Conservation (phyloP, 2,888 invertebrate species). For the Nudaria mundana region DNA sequence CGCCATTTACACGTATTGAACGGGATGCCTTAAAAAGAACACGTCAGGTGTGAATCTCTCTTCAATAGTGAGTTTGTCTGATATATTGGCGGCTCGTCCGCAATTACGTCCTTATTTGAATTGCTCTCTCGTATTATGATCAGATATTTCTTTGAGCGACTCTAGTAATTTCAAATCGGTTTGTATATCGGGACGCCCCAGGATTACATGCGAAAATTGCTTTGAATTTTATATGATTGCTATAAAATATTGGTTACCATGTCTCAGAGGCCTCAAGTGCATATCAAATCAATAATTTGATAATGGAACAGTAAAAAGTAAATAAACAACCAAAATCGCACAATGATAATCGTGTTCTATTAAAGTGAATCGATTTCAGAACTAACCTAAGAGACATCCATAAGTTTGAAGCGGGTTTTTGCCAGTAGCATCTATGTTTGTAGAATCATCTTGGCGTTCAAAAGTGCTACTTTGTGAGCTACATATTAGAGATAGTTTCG, state of each 20-base stretch:
- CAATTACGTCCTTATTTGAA: slow-evolving; percentile 65
- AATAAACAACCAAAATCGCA: no score
- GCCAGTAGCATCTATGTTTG: no score
- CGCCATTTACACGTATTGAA: slow-evolving; percentile 56
- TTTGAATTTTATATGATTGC: slow-evolving; percentile 41
- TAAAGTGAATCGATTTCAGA: no score
- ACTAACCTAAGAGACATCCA: no score
- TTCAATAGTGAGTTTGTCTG: slow-evolving; percentile 55
- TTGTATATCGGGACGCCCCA: slow-evolving; percentile 39
- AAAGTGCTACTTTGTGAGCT: no score
- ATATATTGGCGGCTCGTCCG: slow-evolving; percentile 50
- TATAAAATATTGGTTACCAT: slow-evolving; percentile 50
- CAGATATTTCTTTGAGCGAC: slow-evolving; percentile 57
- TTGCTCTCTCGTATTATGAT: slow-evolving; percentile 50
- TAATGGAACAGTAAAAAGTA: no score
- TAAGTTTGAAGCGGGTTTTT: no score
- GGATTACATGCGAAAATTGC: slow-evolving; percentile 51
- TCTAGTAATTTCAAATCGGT: slow-evolving; percentile 51
- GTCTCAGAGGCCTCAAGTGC: no score
- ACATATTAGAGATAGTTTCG: no score
- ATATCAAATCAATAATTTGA: no score
- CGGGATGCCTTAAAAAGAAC: slow-evolving; percentile 45
- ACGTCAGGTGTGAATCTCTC: slow-evolving; percentile 40
- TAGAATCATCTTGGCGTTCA: no score
- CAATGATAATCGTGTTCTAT: no score